Evolutionary conservation across 2,113 vertebrate species (phyloP), one percentile per base, ranked within the genome.

Genomic region (Thunnus thynnus): DNA sequence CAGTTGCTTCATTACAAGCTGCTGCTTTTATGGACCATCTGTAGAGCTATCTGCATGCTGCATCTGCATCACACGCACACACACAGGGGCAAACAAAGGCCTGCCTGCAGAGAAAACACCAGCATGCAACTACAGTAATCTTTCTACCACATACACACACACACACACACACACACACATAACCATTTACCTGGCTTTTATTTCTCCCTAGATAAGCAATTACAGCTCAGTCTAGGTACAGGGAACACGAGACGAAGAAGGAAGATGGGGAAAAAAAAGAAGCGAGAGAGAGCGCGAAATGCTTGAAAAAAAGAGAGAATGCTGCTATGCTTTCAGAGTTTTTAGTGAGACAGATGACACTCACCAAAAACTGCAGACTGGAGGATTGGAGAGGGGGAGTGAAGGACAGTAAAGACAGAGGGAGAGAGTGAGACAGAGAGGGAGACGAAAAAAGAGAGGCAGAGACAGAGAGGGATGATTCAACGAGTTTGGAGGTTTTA

Each of bases 21-120:
- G 92, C 91, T 93, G 89, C 81, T 91, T 93, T 93, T 93, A 94
- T 93, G 88, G 92, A 77, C 92, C 92, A 94, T 94, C 93, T 94
- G 93, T 86, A 90, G 90, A 80, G 84, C 84, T 84, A 90, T 91
- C 85, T 88, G 88, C 90, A 88, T 92, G 85, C 36, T 41, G 36
- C 36, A 41, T 41, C 36, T 41, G 36, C 76, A 86, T 91, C 87
- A 36, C 83, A 67, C 65, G 41, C 71, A 64, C 62, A 66, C 22
- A 36, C 12, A 79, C 2, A 61, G 5, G 44, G 47, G 27, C 64
- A 77, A 17, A 61, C 56, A 76, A 36, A 78, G 36, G 36, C 46
- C 47, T 50, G 30, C 72, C 78, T 50, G 63, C 55, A 65, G 52
- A 78, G 54, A 50, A 76, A n/a, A 75, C 71, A 64, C 18, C 41